Base-by-base conservation (phyloP, 2,113 vertebrate genomes). In the Cyphomyrus plagiostoma region DNA sequence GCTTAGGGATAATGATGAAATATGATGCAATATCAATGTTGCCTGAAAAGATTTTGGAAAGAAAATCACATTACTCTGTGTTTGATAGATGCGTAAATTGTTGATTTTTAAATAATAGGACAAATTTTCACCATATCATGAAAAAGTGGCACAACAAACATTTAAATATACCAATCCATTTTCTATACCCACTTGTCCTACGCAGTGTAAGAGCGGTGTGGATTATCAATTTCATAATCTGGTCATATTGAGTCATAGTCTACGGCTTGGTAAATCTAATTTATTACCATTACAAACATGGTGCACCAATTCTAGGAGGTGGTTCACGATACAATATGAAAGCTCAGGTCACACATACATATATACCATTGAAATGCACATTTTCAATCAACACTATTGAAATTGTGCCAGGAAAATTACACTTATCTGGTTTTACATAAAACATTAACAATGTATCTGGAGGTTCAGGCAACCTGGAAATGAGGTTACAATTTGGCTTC, bases 1-100 rank as follows among this genome's bases (percentile, higher is more conserved):
- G 15, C 85, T 87, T 53, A 35, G 85, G 30, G 50, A 87, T 87
- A 56, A 53, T 87, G 85, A 87, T 87, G 85, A 87, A 87, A 87
- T 53, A 87, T 49, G 49, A 56, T 87, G 85, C 50, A 87, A 87
- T 87, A 52, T 17, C 49, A 17, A 53, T 87, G 50, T 53, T 87
- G 30, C 49, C 50, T 56, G 50, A 87, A 39, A 53, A 11, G 5
- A 53, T 87, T 87, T 87, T 53, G 2, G 2, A 30, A 30, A 53
- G 13, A 56, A 52, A 86, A 50, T 48, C 50, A 56, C 50, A 56
- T 56, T 6, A 87, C 26, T 56, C 50, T 52, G 49, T 53, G 30
- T 52, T 87, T 56, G 30, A 56, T 87, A 87, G 26, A 56, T 53
- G 49, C 39, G 30, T 87, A 53, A 87, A 50, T 87, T 35, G 50